A percentile compares a stretch with the other conserved stretches of the same genome.
Conservation (phyloP, 2,888 invertebrate genomes). For the Orchesellides sinensis region DNA sequence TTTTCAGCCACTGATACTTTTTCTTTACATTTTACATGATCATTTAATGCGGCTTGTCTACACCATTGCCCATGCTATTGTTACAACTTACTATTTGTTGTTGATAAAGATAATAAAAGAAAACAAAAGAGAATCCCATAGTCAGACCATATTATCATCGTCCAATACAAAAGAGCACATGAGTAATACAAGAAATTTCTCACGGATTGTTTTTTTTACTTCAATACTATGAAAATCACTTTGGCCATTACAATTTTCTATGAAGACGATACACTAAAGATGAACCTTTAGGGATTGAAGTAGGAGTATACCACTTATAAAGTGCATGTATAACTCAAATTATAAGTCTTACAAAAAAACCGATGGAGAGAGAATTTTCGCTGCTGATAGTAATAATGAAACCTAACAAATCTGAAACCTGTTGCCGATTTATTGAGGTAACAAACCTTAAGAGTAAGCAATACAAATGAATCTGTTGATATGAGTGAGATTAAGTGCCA, state of each 20-base stretch:
- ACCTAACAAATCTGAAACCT: slow-evolving; percentile 29
- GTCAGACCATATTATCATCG: slow-evolving; percentile 6
- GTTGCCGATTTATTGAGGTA: slow-evolving; percentile 40
- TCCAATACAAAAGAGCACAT: neutral
- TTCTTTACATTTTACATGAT: neutral
- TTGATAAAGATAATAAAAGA: neutral
- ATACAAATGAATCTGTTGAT: slow-evolving; percentile 7
- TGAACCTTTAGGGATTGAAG: too few relatives aligned
- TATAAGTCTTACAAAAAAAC: too few relatives aligned
- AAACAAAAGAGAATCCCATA: slow-evolving; percentile 10
- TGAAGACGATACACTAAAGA: neutral
- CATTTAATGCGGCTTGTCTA: neutral
- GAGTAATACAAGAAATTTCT: slow-evolving; percentile 15
- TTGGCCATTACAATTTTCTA: neutral
- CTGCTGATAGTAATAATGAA: neutral
- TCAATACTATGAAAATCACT: neutral
- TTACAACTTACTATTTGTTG: too few relatives aligned
- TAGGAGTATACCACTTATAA: neutral
- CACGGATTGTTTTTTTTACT: neutral
- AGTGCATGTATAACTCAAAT: neutral
- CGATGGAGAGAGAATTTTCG: neutral
- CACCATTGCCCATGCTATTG: too few relatives aligned
- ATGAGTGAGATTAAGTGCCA: slow-evolving; percentile 1
- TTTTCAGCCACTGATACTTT: slow-evolving; percentile 13
- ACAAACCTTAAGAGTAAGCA: neutral